A percentile compares a stretch with the other conserved stretches of the same genome.
phyloP scores from a whole-genome alignment of 2,113 vertebrate genomes.

The Cyrtonyx montezumae region DNA sequence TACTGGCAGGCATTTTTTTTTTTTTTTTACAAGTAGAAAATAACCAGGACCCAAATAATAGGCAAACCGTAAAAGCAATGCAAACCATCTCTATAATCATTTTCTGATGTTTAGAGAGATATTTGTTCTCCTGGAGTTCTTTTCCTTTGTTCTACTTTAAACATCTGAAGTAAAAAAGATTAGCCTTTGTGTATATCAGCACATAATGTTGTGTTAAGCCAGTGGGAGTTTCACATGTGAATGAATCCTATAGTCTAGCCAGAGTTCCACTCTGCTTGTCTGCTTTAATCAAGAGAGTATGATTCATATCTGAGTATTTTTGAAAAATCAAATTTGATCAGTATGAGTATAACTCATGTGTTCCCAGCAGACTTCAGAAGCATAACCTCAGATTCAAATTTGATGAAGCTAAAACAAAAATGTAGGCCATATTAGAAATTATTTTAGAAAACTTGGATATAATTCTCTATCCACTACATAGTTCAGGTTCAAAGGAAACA shows the following conservation, averaged over 20 bases:
- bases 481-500: background rate
- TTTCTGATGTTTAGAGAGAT: conserved; percentile 26
- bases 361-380: background rate
- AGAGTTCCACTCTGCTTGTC: background rate
- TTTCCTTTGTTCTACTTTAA: conserved; percentile 13
- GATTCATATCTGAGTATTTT: background rate
- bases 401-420: background rate
- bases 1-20: background rate
- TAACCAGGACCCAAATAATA: background rate
- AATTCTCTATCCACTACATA: background rate
- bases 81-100: background rate
- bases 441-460: background rate
- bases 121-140: background rate
- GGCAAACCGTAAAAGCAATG: background rate
- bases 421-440: background rate
- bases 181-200: background rate
- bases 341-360: background rate
- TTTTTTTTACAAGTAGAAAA: background rate
- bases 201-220: background rate
- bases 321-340: background rate
- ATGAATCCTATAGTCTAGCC: background rate
- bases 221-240: background rate
- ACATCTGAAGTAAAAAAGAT: background rate
- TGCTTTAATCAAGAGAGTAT: background rate
- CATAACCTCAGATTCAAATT: background rate